Conservation (phyloP, 2,113 vertebrate species). For the Megaceryle maxima region DNA sequence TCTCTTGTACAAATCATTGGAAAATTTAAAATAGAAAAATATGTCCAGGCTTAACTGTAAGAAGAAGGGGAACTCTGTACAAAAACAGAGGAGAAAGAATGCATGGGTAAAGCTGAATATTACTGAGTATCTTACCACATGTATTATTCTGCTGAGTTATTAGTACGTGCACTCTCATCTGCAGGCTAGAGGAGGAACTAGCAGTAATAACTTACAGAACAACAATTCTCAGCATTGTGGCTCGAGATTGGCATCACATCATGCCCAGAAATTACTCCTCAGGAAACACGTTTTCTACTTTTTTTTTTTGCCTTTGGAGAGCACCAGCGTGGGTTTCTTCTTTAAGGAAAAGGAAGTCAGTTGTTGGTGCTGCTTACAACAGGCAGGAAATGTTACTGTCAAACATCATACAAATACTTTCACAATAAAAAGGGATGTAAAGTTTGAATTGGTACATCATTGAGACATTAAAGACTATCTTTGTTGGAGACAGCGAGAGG, state of each 20-base stretch:
- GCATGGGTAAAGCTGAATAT: conserved; percentile 36
- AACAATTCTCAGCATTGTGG: neutral
- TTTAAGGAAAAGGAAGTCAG: neutral
- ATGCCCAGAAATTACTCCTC: neutral
- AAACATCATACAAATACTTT: neutral
- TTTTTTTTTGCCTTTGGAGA: neutral
- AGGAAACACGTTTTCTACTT: neutral
- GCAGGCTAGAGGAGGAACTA: conserved; percentile 31
- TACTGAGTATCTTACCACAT: conserved; percentile 46
- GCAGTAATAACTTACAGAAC: conserved; percentile 30
- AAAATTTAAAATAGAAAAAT: conserved; percentile 66
- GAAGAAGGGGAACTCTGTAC: conserved; percentile 34
- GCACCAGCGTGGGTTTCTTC: neutral
- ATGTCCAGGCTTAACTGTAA: conserved; percentile 49
- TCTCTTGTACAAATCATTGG: conserved; percentile 59
- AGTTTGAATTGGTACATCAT: neutral
- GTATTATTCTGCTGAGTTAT: conserved; percentile 30
- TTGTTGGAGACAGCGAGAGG: neutral
- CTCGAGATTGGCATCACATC: neutral
- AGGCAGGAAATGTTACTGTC: conserved; percentile 19
- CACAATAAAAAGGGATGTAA: neutral
- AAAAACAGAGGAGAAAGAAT: conserved; percentile 58
- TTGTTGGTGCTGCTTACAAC: neutral
- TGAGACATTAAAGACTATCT: neutral
- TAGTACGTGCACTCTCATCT: neutral